A percentile compares a stretch with the other conserved stretches of the same genome.
Evolutionary conservation across 2,113 vertebrate genomes (phyloP).

Genomic region (Benitochromis conjunctus): DNA sequence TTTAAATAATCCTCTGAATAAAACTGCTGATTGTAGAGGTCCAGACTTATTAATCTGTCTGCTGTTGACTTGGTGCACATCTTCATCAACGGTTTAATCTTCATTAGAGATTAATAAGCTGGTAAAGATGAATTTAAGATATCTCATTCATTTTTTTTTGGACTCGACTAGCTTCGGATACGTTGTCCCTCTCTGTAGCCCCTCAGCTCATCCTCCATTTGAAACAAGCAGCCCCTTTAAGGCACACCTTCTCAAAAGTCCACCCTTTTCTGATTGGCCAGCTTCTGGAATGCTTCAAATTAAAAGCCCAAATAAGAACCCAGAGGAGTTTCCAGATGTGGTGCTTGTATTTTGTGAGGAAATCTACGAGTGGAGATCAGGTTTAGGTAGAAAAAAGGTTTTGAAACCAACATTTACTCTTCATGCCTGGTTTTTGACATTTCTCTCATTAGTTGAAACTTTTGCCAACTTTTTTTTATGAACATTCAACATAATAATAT

Average conservation of each 20-base stretch:
- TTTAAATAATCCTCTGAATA: neutral
- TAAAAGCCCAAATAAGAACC: neutral
- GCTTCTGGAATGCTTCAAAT: neutral
- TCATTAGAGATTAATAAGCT: neutral
- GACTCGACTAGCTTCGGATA: neutral
- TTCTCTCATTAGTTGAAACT: neutral
- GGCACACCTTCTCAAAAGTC: neutral
- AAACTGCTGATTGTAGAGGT: neutral
- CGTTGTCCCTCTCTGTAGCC: neutral
- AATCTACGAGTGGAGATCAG: neutral
- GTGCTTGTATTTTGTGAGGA: neutral
- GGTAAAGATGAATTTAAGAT: neutral
- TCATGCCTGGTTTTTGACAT: neutral
- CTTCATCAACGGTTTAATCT: neutral
- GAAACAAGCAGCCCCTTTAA: accelerated
- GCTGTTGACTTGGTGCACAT: neutral
- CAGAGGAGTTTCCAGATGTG: neutral
- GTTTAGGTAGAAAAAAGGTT: neutral
- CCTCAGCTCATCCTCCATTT: neutral
- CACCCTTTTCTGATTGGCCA: neutral
- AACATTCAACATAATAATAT: neutral
- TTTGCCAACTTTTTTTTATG: neutral
- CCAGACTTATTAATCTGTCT: neutral
- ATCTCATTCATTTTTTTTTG: neutral
- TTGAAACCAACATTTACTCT: neutral